Conservation (phyloP, 1,140 invertebrate genomes). For the Trichonephila clavata region DNA sequence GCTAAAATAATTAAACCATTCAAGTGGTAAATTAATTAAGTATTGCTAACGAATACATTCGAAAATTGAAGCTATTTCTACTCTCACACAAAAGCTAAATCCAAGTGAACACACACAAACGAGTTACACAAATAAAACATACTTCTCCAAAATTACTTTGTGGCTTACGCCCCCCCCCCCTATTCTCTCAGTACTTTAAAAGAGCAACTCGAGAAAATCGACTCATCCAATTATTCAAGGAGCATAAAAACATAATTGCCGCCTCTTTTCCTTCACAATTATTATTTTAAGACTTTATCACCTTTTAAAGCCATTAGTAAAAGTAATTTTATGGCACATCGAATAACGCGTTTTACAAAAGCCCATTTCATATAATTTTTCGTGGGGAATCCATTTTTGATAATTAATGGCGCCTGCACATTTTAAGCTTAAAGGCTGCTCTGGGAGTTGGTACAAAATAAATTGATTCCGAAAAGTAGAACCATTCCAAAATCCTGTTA, state of each 20-base stretch:
- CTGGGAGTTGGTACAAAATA: conserved; percentile 46
- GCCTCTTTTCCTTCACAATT: conserved; percentile 19
- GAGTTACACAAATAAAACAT: neutral
- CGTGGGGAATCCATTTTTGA: conserved; percentile 57
- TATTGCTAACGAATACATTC: too few species aligned
- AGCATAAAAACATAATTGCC: conserved; percentile 32
- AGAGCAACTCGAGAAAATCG: neutral
- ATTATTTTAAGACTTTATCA: conserved; percentile 60
- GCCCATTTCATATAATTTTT: conserved; percentile 46
- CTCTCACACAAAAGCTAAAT: too few species aligned
- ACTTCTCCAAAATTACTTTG: neutral
- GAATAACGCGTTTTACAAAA: conserved; percentile 48
- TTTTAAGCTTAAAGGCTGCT: conserved; percentile 28
- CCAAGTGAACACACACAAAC: neutral
- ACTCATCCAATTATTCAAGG: neutral
- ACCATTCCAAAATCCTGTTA: conserved; percentile 33
- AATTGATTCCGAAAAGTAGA: conserved; percentile 44
- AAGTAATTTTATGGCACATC: conserved; percentile 65
- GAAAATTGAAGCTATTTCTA: too few species aligned
- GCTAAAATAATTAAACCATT: too few species aligned
- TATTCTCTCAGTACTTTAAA: neutral
- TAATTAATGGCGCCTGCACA: conserved; percentile 54
- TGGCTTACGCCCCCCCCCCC: neutral
- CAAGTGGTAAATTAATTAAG: too few species aligned
- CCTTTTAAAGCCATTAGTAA: conserved; percentile 64